Conservation (phyloP, 2,113 vertebrate genomes). For the Sitta europaea region DNA sequence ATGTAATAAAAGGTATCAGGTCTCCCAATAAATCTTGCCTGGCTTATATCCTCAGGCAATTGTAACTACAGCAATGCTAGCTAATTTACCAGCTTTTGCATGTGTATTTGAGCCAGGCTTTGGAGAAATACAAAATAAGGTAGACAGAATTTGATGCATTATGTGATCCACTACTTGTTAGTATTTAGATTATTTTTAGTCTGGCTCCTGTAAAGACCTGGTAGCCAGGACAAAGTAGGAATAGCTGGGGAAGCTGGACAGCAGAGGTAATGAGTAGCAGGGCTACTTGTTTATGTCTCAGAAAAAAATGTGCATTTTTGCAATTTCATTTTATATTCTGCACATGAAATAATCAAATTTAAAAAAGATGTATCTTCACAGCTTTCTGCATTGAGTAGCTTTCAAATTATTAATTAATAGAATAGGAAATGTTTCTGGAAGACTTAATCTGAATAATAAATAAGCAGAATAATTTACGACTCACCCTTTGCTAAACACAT, state of each 20-base stretch:
- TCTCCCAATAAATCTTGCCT: neutral
- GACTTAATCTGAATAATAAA: conserved; percentile 43
- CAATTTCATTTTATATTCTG: neutral
- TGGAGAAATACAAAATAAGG: neutral
- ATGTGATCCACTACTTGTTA: neutral
- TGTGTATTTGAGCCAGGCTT: neutral
- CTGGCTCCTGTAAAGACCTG: neutral
- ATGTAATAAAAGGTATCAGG: neutral
- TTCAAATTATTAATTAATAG: conserved; percentile 53
- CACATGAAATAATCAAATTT: neutral
- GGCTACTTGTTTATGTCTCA: neutral
- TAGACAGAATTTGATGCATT: neutral
- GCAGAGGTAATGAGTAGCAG: neutral
- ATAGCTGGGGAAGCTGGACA: neutral
- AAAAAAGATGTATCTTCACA: neutral
- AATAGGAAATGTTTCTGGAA: conserved; percentile 27
- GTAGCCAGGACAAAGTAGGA: neutral
- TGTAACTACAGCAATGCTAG: neutral
- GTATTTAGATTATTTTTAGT: neutral
- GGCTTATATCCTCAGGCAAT: neutral
- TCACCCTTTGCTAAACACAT: neutral
- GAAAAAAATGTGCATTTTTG: neutral
- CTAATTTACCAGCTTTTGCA: neutral
- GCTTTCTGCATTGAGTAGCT: neutral
- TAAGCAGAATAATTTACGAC: conserved; percentile 24